phyloP scores from a whole-genome alignment of 1,140 invertebrate species.

The Drosophila suzukii region DNA sequence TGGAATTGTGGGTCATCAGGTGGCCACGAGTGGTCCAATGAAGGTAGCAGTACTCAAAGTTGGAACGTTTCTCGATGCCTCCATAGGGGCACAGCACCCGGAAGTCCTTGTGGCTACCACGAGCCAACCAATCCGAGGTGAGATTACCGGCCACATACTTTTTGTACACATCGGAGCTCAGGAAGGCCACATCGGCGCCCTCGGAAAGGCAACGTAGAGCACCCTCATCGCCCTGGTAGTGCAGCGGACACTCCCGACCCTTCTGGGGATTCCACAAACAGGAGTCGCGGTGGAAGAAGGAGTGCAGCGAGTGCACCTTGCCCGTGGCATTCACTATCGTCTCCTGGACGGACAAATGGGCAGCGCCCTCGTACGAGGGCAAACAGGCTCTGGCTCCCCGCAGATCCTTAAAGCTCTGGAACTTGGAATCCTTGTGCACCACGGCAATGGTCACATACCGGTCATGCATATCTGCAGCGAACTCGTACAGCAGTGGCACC shows the following conservation, averaged over 20 bases:
- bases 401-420: slow-evolving; percentile 87
- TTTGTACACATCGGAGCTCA: slow-evolving; percentile 89
- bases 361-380: slow-evolving; percentile 88
- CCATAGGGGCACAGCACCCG: slow-evolving; percentile 85
- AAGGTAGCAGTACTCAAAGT: slow-evolving; percentile 87
- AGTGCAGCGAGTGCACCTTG: slow-evolving; percentile 70
- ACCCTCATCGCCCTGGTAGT: slow-evolving; percentile 86
- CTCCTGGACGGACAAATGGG: slow-evolving; percentile 87
- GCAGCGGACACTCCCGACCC: slow-evolving; percentile 61
- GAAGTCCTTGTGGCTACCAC: slow-evolving; percentile 59
- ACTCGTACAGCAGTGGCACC: slow-evolving; percentile 89
- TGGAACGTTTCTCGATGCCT: slow-evolving; percentile 73
- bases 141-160: slow-evolving; percentile 86
- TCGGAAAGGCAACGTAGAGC: slow-evolving; percentile 93
- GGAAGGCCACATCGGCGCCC: slow-evolving; percentile 93
- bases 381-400: slow-evolving; percentile 89
- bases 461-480: slow-evolving; percentile 86
- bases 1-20: slow-evolving; percentile 86
- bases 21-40: slow-evolving; percentile 89
- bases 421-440: slow-evolving; percentile 87
- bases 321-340: slow-evolving; percentile 86
- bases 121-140: slow-evolving; percentile 57
- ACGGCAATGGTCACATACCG: slow-evolving; percentile 89
- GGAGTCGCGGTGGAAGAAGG: slow-evolving; percentile 87
- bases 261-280: slow-evolving; percentile 86